Conservation (phyloP, 2,888 invertebrate genomes). For the Sepiola atlantica region DNA sequence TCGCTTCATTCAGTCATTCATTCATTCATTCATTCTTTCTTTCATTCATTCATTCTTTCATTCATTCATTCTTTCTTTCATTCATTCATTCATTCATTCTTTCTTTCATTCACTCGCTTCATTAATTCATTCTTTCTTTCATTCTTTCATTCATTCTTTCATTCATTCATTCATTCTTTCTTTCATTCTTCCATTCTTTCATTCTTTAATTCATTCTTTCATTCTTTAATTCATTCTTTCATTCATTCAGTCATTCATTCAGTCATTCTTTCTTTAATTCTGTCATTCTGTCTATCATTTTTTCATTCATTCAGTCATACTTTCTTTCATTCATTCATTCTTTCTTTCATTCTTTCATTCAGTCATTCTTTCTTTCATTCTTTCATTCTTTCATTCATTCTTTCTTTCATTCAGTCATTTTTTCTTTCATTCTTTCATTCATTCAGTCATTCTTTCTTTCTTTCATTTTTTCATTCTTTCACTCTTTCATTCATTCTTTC, state of each 20-base stretch:
- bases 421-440: background rate
- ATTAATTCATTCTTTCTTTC: no score
- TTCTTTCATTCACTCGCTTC: background rate
- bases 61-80: background rate
- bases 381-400: no score
- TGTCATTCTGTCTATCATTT: background rate
- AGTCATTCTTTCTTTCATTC: background rate
- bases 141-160: background rate
- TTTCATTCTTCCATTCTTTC: background rate
- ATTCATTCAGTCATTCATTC: no score
- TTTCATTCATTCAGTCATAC: no score
- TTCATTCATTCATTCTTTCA: background rate
- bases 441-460: background rate
- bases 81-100: no score
- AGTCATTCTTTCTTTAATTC: accelerated
- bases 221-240: no score
- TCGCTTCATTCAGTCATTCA: background rate
- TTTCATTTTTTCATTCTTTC: no score
- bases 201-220: no score
- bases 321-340: no score
- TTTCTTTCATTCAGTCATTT: no score
- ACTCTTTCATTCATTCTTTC: background rate
- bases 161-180: background rate
- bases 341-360: no score
- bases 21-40: background rate